Conservation (phyloP, 2,113 vertebrate genomes). For the Peromyscus polionotus region DNA sequence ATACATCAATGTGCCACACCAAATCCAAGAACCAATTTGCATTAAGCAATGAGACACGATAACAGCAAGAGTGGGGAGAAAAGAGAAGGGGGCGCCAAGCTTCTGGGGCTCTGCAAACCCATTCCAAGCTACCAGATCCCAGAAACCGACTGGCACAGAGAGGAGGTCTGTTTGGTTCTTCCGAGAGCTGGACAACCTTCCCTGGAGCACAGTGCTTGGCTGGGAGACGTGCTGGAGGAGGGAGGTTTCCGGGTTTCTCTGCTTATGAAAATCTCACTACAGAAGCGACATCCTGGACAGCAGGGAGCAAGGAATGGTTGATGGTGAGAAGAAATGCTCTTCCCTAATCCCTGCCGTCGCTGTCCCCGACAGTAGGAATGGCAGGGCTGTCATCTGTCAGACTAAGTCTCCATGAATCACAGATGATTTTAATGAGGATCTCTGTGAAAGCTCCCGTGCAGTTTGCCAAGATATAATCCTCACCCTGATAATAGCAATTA, state of each 20-base stretch:
- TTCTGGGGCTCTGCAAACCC: background rate
- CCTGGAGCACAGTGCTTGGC: background rate
- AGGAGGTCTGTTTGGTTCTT: background rate
- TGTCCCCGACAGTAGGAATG: background rate
- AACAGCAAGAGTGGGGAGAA: background rate
- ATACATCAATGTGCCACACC: background rate
- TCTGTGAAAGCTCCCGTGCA: conserved; percentile 44
- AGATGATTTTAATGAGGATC: conserved; percentile 65
- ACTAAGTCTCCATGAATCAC: conserved; percentile 48
- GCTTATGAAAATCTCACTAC: background rate
- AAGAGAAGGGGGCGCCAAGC: background rate
- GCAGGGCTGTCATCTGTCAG: conserved; percentile 49
- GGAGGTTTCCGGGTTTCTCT: background rate
- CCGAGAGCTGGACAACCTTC: background rate
- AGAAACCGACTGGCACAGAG: background rate
- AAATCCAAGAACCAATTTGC: background rate
- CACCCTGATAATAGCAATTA: conserved; percentile 65
- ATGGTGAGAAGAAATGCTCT: background rate
- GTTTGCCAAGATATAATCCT: conserved; percentile 64
- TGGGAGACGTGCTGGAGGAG: background rate
- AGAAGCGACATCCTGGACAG: background rate
- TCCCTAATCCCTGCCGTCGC: background rate
- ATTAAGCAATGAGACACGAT: background rate
- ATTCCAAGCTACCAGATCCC: background rate
- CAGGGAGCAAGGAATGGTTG: background rate